phyloP scores from a whole-genome alignment of 2,113 vertebrate genomes.

The Malurus elegans region DNA sequence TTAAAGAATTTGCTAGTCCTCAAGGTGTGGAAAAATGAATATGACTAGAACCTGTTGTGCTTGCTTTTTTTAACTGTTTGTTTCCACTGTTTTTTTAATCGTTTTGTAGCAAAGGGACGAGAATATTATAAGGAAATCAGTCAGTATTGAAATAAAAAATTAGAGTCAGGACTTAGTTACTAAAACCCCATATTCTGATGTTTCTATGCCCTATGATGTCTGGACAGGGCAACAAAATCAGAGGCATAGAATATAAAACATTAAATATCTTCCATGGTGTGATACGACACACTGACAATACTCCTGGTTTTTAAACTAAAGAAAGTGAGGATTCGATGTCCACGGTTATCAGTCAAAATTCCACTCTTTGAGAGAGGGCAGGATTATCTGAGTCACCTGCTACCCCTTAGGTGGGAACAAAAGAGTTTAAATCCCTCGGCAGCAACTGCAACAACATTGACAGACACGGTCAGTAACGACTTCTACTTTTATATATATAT shows the following conservation, averaged over 20 bases:
- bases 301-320: conserved; percentile 11
- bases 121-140: background rate
- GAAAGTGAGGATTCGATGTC: background rate
- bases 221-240: background rate
- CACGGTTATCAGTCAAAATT: background rate
- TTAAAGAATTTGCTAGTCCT: conserved; percentile 82
- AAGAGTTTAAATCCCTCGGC: conserved; percentile 12
- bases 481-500: background rate
- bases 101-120: background rate
- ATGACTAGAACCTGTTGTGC: conserved; percentile 54
- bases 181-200: background rate
- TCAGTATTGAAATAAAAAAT: background rate
- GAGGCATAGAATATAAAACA: background rate
- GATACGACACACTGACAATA: background rate
- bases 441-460: background rate
- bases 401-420: background rate
- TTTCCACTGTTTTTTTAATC: background rate
- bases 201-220: background rate
- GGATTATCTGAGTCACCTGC: background rate
- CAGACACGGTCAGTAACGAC: background rate
- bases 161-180: background rate
- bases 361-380: background rate
- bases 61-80: conserved; percentile 63
- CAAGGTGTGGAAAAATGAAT: conserved; percentile 77
- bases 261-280: background rate